Evolutionary conservation across 1,140 invertebrate genomes (phyloP), one percentile per base, ranked within the genome.

Genomic region (Drosophila repleta): DNA sequence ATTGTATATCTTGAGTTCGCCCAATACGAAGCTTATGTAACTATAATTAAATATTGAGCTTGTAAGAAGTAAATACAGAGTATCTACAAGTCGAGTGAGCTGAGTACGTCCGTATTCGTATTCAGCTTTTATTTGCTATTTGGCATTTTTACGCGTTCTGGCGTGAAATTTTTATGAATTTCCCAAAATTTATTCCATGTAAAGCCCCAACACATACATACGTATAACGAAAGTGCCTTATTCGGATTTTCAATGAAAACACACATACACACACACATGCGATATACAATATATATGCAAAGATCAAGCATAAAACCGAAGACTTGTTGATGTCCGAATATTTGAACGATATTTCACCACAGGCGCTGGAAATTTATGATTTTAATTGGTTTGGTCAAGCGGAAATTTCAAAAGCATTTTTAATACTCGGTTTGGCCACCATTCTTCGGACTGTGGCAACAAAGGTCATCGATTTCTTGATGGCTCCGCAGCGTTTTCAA

Each of bases 311-410:
- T 8, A 69, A 57, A 65, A 58, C 60, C 49, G 35, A 53, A 71
- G 65, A 79, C 51, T 61, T 64, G 63, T 73, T 80, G 61, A 21
- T 70, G 75, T 76, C 11, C 32, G 32, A 35, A 13, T 35, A 80
- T 84, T 84, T 84, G 80, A 76, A 67, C 62, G 77, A 85, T 74
- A 84, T 75, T 77, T 79, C 24, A 76, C 73, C 76, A 62, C 76
- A 70, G 73, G 76, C 73, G 24, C 48, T 75, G 66, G 32, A 87
- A 87, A 87, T 87, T 87, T 87, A 87, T 87, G 82, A 82, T 87
- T 87, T 87, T 87, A 87, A 87, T 87, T 87, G 82, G 82, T 76
- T 87, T 87, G 82, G 82, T 87, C 82, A 73, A 82, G 82, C 78
- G 78, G 78, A 87, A 87, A 81, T 76, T 87, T 79, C 65, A 67